These are phyloP conservation scores for Dicrostonyx torquatus DNA, from an alignment of 2,797 vertebrate genomes.

Conservation along the genomic window DNA sequence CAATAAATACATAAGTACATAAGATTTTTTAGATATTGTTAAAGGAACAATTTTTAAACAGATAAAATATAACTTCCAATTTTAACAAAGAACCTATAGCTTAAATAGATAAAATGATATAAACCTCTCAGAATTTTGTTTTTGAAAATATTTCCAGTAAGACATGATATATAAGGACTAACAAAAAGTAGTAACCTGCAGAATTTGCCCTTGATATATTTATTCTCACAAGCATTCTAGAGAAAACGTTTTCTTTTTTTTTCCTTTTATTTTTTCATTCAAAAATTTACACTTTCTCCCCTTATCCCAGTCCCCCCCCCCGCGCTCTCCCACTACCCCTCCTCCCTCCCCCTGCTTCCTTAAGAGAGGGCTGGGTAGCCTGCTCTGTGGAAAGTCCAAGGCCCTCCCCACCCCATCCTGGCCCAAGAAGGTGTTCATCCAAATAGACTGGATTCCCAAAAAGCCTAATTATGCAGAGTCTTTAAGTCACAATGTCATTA, in stretches of 20 bases:
- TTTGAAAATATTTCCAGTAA: not conserved
- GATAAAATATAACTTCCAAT: not conserved
- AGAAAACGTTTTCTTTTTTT: not conserved
- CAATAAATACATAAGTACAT: not conserved
- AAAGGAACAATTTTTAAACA: not conserved
- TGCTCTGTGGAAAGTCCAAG: too few species aligned
- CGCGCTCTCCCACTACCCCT: too few species aligned
- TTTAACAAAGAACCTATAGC: not conserved
- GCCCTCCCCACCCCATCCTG: too few species aligned
- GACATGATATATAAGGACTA: not conserved
- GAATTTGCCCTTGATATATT: not conserved
- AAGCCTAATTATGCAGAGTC: too few species aligned
- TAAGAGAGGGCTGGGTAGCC: too few species aligned
- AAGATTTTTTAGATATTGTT: not conserved
- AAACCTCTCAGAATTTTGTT: not conserved
- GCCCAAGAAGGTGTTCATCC: too few species aligned
- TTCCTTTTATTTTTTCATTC: too few species aligned
- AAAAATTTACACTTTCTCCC: too few species aligned
- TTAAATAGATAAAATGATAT: not conserved
- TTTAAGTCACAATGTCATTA: too few species aligned
- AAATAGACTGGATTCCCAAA: too few species aligned
- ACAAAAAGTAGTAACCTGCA: not conserved
- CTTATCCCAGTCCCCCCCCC: too few species aligned
- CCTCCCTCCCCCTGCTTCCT: too few species aligned
- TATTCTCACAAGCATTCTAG: not conserved